A percentile compares a stretch with the other conserved stretches of the same genome.
These are phyloP conservation scores for Euplexia lucipara DNA, from an alignment of 2,888 invertebrate genomes.

Conservation along the genomic window DNA sequence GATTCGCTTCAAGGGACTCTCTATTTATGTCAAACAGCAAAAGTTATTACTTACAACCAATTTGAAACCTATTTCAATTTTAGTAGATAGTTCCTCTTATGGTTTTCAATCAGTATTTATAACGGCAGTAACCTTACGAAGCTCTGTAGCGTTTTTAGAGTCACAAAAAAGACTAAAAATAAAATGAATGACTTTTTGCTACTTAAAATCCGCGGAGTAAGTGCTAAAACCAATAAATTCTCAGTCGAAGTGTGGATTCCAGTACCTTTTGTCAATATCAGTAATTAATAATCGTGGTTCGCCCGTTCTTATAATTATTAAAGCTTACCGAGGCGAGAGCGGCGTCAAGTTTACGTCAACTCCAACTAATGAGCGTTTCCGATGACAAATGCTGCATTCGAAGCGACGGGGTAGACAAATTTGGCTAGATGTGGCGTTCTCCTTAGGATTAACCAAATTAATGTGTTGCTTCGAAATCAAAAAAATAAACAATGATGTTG, in stretches of 20 bases:
- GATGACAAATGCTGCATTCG: constrained; percentile 87
- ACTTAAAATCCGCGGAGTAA: constrained; percentile 53
- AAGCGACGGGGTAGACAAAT: constrained; percentile 73
- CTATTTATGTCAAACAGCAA: constrained; percentile 33
- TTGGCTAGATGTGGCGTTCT: constrained; percentile 74
- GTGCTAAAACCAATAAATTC: constrained; percentile 74
- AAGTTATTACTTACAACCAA: constrained; percentile 33
- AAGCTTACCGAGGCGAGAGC: constrained; percentile 83
- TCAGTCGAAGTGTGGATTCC: constrained; percentile 74
- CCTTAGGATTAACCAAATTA: constrained; percentile 49
- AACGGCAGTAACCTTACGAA: constrained; percentile 1
- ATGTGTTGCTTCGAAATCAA: constrained; percentile 29
- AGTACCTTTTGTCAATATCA: constrained; percentile 85
- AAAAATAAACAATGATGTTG: not conserved
- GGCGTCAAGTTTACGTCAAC: constrained; percentile 89
- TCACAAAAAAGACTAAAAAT: constrained; percentile 6
- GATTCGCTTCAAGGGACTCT: constrained; percentile 6
- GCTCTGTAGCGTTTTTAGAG: not conserved
- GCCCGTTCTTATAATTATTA: constrained; percentile 86
- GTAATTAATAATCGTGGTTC: constrained; percentile 85
- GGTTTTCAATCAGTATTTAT: constrained; percentile 36
- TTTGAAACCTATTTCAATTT: constrained; percentile 40
- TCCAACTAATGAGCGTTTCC: constrained; percentile 87
- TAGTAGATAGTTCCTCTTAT: constrained; percentile 21
- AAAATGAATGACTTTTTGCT: constrained; percentile 19